phyloP scores from a whole-genome alignment of 2,888 invertebrate species.

The Eupithecia tripunctaria region DNA sequence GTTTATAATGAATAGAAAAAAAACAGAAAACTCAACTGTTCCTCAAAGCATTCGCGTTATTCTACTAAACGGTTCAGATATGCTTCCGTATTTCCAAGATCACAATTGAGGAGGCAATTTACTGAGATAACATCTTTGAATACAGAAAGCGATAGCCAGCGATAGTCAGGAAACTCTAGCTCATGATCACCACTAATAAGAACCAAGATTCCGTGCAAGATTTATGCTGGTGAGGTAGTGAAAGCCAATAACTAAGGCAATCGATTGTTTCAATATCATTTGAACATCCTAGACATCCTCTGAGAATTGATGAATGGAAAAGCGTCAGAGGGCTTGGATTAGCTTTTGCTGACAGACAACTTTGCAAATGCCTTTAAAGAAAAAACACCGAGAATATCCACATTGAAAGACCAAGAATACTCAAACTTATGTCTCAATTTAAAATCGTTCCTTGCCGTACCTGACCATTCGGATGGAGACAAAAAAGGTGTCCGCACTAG shows the following conservation, averaged over 20 bases:
- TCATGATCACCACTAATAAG: slow-evolving; percentile 7
- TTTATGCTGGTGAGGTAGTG: slow-evolving; percentile 14
- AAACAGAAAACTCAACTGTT: not conserved
- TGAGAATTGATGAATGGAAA: slow-evolving; percentile 24
- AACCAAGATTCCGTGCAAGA: slow-evolving; percentile 6
- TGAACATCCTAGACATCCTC: slow-evolving; percentile 16
- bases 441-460: slow-evolving; percentile 21
- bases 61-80: not conserved
- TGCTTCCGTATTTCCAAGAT: slow-evolving; percentile 2
- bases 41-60: not conserved
- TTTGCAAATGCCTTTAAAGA: not conserved
- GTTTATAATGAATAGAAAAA: not conserved
- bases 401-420: not conserved
- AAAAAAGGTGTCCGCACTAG: slow-evolving; percentile 32
- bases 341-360: not conserved
- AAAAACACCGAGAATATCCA: not conserved
- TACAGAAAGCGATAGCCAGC: slow-evolving; percentile 5
- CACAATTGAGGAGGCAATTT: not conserved
- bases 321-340: not conserved
- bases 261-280: slow-evolving; percentile 29
- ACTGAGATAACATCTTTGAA: slow-evolving; percentile 6
- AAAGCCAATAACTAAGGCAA: not conserved
- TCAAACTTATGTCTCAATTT: slow-evolving; percentile 24
- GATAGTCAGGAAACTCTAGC: not conserved
- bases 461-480: slow-evolving; percentile 33